Base-by-base conservation (phyloP, 53 echinoderm and acorn worm genomes). In the Hippasteria phrygiana region DNA sequence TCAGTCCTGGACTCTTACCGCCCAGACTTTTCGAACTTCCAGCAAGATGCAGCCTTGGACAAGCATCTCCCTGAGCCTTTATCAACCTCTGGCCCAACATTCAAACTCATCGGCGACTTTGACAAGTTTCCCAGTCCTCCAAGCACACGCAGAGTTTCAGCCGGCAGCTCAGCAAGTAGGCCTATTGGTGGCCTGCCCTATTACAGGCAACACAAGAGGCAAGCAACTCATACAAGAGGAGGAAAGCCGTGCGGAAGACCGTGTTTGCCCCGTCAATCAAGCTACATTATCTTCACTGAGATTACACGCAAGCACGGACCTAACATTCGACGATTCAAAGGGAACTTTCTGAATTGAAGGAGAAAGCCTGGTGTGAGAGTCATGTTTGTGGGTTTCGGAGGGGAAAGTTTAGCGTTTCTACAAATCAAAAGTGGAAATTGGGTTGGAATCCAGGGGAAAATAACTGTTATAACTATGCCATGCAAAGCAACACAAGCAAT, bases 131-230 rank as follows among this genome's bases (percentile, higher is more conserved):
- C 65, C 13, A 42, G 14, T 43, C 71, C 37, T 10, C 85, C 69
- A 18, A 18, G 71, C 18, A 69, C 48, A 29, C 47, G 36, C 16
- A 51, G 36, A 14, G 34, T 40, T 1, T 27, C 39, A 7, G 27
- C 65, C 6, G 69, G 69, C 31, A 83, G 83, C 38, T 34, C 67
- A 0, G n/a, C 53, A 1, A 34, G 34, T 14, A n/a, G n/a, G n/a
- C n/a, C n/a, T n/a, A 18, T 34, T 34, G 71, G 51, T 28, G 31
- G 26, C 36, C 18, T 35, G 0, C 48, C 67, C 32, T 83, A 71
- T n/a, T 35, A 70, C 17, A 46, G 85, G 18, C 70, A 34, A 65
- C 70, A 70, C 71, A 71, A 55, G 54, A 70, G 71, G n/a, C 53
- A 50, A 37, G 51, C 85, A 53, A 64, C 85, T 47, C 71, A 51